Conservation (phyloP, 2,888 invertebrate species). For the Polylopha cassiicola region DNA sequence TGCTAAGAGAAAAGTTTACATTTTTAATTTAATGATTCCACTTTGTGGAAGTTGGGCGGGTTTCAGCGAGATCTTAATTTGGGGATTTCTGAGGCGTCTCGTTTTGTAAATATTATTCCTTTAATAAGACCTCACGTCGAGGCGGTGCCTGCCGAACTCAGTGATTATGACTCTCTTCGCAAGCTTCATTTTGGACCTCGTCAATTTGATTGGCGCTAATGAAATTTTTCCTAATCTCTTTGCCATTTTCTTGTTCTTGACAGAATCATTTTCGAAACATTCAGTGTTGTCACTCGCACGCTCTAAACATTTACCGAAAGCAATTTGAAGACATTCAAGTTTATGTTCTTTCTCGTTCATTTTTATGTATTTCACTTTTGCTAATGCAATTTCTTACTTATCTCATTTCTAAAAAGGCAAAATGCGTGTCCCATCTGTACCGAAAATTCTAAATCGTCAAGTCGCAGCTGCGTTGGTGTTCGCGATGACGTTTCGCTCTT, state of each 20-base stretch:
- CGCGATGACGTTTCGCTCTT: conserved; percentile 77
- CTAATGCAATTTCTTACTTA: conserved; percentile 73
- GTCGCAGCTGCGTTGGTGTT: conserved; percentile 71
- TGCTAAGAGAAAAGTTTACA: conserved; percentile 79
- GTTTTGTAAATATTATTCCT: conserved; percentile 79
- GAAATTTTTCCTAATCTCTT: conserved; percentile 74
- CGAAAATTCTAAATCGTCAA: conserved; percentile 71
- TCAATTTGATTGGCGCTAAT: conserved; percentile 78
- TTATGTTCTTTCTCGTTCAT: conserved; percentile 63
- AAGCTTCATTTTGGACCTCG: conserved; percentile 76
- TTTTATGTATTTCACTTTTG: conserved; percentile 71
- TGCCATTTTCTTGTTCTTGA: conserved; percentile 73
- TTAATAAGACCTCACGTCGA: conserved; percentile 77
- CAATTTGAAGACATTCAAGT: conserved; percentile 59
- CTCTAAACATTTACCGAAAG: conserved; percentile 61
- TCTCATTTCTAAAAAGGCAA: conserved; percentile 53
- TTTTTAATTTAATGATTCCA: conserved; percentile 80
- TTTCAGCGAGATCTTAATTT: conserved; percentile 77
- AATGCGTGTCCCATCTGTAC: conserved; percentile 75
- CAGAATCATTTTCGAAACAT: conserved; percentile 68
- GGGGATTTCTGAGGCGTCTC: conserved; percentile 78
- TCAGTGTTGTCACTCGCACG: conserved; percentile 63
- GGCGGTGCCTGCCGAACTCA: conserved; percentile 73
- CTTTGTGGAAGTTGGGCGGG: conserved; percentile 78
- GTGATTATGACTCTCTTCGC: conserved; percentile 76